A percentile compares a stretch with the other conserved stretches of the same genome.
Conservation (phyloP, 2,113 vertebrate species). For the Chiloscyllium plagiosum region DNA sequence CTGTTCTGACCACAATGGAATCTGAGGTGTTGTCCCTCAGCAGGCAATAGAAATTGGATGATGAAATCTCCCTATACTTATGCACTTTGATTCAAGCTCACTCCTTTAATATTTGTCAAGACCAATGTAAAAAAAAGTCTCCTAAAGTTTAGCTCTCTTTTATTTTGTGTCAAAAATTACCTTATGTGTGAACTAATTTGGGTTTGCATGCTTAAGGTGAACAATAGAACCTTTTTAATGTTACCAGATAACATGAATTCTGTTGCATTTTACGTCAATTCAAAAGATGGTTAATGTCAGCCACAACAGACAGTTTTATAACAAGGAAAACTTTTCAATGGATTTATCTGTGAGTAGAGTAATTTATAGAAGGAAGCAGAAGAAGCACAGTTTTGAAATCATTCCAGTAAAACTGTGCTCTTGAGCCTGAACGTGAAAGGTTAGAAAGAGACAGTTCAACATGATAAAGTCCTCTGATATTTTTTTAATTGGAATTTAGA, state of each 20-base stretch:
- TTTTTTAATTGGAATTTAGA: background rate
- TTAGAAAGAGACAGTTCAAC: background rate
- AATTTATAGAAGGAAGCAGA: background rate
- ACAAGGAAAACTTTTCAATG: background rate
- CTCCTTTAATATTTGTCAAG: background rate
- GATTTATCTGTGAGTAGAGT: background rate
- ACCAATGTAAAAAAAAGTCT: background rate
- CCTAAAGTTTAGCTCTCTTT: background rate
- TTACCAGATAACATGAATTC: background rate
- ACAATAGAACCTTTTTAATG: background rate
- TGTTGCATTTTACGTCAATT: background rate
- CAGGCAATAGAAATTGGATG: background rate
- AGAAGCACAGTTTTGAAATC: background rate
- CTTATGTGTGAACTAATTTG: background rate
- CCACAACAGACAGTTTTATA: background rate
- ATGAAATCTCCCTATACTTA: background rate
- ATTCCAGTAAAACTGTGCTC: background rate
- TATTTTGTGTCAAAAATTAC: background rate
- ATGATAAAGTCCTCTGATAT: background rate
- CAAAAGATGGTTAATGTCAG: background rate
- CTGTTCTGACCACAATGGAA: background rate
- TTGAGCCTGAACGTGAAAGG: background rate
- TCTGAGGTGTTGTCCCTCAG: background rate
- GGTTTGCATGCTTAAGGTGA: background rate
- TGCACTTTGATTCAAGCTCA: background rate